Conservation (phyloP, 2,113 vertebrate genomes). For the Muntiacus reevesi region DNA sequence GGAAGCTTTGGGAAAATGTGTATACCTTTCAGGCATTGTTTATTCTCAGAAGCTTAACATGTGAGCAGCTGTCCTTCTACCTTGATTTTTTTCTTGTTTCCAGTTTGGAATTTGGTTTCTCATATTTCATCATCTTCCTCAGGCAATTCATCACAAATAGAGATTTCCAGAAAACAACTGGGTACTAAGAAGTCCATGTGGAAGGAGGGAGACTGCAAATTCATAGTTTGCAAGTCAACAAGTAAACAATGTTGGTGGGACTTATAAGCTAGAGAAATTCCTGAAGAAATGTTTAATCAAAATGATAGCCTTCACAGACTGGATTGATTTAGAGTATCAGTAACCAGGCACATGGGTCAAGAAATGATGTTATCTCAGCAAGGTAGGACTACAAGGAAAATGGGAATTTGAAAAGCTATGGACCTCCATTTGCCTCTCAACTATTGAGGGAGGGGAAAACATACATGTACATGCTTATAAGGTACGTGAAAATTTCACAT, state of each 20-base stretch:
- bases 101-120: background rate
- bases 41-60: background rate
- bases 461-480: background rate
- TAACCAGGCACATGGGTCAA: background rate
- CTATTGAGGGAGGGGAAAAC: background rate
- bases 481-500: background rate
- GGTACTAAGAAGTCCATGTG: background rate
- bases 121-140: background rate
- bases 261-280: background rate
- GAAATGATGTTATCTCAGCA: background rate
- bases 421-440: background rate
- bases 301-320: background rate
- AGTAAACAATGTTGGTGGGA: background rate
- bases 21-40: background rate
- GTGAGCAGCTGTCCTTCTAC: background rate
- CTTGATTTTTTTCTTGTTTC: background rate
- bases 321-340: background rate
- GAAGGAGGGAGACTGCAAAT: background rate
- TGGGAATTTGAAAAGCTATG: background rate
- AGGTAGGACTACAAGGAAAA: background rate
- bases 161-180: background rate
- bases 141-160: background rate
- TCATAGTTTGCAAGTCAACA: background rate
- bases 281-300: background rate
- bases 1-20: background rate